Conservation (phyloP, 1,140 invertebrate species). For the Nephila pilipes region DNA sequence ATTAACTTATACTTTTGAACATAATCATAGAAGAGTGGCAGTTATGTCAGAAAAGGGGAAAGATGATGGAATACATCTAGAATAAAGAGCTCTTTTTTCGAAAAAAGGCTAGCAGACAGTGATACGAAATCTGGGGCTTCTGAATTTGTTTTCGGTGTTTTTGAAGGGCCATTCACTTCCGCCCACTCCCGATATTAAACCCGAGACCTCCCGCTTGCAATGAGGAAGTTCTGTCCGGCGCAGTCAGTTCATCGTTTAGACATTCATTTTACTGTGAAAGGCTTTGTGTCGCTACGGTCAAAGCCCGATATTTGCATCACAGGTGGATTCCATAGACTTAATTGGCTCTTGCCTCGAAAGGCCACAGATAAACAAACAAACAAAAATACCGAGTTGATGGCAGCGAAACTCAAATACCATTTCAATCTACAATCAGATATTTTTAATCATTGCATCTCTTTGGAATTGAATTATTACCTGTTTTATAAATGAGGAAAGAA, state of each 20-base stretch:
- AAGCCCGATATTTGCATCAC: conserved; percentile 28
- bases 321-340: not conserved
- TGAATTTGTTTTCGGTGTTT: conserved; percentile 11
- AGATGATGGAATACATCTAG: too few species aligned
- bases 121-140: conserved; percentile 13
- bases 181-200: conserved; percentile 54
- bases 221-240: conserved; percentile 36
- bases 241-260: conserved; percentile 28
- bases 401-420: too few species aligned
- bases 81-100: not conserved
- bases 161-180: conserved; percentile 59
- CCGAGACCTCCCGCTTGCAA: conserved; percentile 44
- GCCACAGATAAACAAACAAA: not conserved
- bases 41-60: too few species aligned
- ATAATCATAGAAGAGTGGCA: too few species aligned
- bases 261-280: conserved; percentile 21
- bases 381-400: too few species aligned
- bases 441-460: too few species aligned
- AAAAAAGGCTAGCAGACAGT: not conserved
- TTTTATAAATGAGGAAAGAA: too few species aligned
- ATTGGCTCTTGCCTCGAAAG: conserved; percentile 16
- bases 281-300: conserved; percentile 15
- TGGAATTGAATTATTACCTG: too few species aligned
- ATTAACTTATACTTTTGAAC: too few species aligned
- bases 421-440: too few species aligned